Evolutionary conservation across 2,888 invertebrate species (phyloP).

Genomic region (Drosophila mayaguana): DNA sequence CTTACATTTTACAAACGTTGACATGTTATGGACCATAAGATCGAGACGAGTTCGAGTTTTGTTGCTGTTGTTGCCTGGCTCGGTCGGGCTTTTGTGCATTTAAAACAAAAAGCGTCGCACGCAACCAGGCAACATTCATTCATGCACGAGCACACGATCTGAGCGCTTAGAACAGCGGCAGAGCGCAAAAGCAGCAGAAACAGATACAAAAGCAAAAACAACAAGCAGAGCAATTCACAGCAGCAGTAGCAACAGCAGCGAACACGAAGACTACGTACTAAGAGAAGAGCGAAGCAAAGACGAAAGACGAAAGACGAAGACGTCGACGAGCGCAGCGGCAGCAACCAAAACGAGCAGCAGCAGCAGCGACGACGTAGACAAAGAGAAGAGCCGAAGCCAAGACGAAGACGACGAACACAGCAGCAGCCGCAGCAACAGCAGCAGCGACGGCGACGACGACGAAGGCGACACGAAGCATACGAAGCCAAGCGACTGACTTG

Average conservation of each 20-base stretch:
- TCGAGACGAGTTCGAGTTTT: conserved; percentile 47
- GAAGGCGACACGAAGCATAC: conserved; percentile 24
- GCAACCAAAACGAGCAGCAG: not conserved
- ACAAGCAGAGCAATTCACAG: conserved; percentile 12
- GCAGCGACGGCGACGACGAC: conserved; percentile 19
- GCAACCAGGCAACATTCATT: conserved; percentile 71
- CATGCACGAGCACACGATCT: conserved; percentile 81
- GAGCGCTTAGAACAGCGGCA: conserved; percentile 81
- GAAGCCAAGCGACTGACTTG: conserved; percentile 51
- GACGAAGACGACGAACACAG: conserved; percentile 13
- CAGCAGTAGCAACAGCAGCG: conserved; percentile 5
- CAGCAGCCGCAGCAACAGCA: not conserved
- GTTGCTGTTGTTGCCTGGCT: conserved; percentile 9
- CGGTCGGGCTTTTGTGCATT: conserved; percentile 45
- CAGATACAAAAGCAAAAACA: conserved; percentile 16
- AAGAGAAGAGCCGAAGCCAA: conserved; percentile 5
- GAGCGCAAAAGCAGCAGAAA: conserved; percentile 41
- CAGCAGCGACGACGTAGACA: not conserved
- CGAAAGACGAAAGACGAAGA: conserved; percentile 12
- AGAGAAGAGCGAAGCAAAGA: conserved; percentile 1
- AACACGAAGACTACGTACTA: not conserved
- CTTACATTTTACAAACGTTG: conserved; percentile 40
- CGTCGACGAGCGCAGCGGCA: conserved; percentile 9
- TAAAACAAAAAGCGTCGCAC: conserved; percentile 74
- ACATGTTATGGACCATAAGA: conserved; percentile 61